Evolutionary conservation across 2,797 vertebrate genomes (phyloP).

Genomic region (Setipinna tenuifilis): DNA sequence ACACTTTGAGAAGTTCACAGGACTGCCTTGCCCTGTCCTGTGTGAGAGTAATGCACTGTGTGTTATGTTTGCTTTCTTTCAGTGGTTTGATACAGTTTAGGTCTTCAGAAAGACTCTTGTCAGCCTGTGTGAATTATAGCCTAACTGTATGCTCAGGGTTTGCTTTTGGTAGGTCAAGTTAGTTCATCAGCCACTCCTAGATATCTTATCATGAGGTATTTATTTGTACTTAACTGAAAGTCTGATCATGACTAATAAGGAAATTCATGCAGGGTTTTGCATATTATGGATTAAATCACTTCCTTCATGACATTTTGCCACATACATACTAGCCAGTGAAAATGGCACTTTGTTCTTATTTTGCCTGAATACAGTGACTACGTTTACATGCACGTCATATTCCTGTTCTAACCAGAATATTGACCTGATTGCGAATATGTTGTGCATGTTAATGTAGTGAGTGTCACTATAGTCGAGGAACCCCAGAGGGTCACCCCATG

Average conservation of each 20-base stretch:
- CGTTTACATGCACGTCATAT: no score
- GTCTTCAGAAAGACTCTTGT: background rate
- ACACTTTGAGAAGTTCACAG: background rate
- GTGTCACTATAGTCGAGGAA: background rate
- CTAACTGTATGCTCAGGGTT: background rate
- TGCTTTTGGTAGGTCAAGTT: background rate
- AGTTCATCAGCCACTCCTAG: background rate
- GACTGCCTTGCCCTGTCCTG: constrained; percentile 44
- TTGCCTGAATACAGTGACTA: background rate
- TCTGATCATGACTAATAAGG: background rate
- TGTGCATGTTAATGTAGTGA: no score
- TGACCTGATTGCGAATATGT: no score
- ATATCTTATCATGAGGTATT: background rate
- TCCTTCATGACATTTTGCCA: background rate
- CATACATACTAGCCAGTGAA: background rate
- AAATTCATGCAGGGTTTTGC: background rate
- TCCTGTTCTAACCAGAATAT: no score
- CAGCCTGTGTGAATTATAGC: background rate
- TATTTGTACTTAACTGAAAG: background rate
- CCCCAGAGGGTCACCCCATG: background rate
- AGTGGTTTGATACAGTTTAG: background rate
- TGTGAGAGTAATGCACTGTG: constrained; percentile 31
- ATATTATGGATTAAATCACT: background rate
- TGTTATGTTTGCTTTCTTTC: background rate
- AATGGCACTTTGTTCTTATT: background rate